Evolutionary conservation across 2,113 vertebrate species (phyloP).

Genomic region (Pseudolaguvia tuberculata): DNA sequence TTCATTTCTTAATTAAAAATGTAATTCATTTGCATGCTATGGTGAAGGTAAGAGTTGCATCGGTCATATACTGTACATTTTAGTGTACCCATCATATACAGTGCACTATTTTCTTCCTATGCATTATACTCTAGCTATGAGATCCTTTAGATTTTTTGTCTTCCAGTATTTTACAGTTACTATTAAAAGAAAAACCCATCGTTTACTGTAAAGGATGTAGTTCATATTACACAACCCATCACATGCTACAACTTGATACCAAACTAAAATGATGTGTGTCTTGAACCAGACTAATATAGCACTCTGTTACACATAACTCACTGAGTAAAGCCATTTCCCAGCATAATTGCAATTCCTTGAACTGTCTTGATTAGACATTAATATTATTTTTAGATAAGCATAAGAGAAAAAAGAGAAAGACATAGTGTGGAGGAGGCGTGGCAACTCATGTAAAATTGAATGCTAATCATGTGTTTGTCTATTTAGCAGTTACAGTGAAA

Average conservation of each 20-base stretch:
- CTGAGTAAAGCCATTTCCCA: slow-evolving; percentile 34
- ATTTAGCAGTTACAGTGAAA: too few species aligned
- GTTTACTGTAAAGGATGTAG: slow-evolving; percentile 33
- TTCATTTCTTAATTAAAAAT: not conserved
- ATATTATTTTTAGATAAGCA: slow-evolving; percentile 38
- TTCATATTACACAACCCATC: slow-evolving; percentile 32
- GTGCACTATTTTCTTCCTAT: too few species aligned
- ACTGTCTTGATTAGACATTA: slow-evolving; percentile 48
- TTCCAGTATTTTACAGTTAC: slow-evolving; percentile 5
- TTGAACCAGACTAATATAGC: slow-evolving; percentile 18
- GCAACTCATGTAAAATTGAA: too few species aligned
- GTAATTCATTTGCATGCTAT: not conserved
- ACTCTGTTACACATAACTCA: slow-evolving; percentile 35
- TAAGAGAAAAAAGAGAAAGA: not conserved
- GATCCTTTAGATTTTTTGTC: not conserved
- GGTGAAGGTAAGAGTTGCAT: too few species aligned
- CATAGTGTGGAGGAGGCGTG: too few species aligned
- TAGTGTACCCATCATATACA: not conserved
- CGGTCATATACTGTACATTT: not conserved
- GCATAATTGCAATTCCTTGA: slow-evolving; percentile 34
- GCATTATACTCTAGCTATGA: too few species aligned
- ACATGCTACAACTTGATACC: slow-evolving; percentile 28
- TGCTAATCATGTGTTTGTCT: too few species aligned
- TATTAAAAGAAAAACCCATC: slow-evolving; percentile 7
- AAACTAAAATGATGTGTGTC: slow-evolving; percentile 17